phyloP scores from a whole-genome alignment of 2,888 invertebrate species.

The Fragum fragum region DNA sequence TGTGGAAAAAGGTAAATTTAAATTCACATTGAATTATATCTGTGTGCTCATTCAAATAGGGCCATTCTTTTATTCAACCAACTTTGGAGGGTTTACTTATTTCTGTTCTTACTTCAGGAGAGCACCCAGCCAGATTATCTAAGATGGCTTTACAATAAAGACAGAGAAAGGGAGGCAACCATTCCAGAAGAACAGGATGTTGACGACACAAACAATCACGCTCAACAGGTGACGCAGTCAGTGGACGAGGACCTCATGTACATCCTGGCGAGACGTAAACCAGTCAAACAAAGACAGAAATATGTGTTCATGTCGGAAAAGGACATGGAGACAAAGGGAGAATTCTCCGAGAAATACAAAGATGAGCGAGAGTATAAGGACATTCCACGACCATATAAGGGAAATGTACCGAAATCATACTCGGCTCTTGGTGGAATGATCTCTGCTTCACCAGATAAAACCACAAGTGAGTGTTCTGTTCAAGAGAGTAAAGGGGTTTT shows the following conservation, averaged over 20 bases:
- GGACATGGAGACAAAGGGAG: conserved; percentile 74
- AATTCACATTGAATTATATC: too few relatives aligned
- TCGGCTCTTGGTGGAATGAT: conserved; percentile 68
- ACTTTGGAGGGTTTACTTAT: too few relatives aligned
- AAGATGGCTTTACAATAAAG: conserved; percentile 65
- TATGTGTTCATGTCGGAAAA: conserved; percentile 82
- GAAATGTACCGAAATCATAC: conserved; percentile 67
- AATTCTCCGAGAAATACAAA: conserved; percentile 76
- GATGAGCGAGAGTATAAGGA: conserved; percentile 71
- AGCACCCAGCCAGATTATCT: conserved; percentile 72
- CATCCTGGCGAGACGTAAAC: conserved; percentile 60
- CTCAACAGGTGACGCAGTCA: conserved; percentile 51
- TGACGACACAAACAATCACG: background rate
- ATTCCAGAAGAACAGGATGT: conserved; percentile 39
- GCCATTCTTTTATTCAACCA: too few relatives aligned
- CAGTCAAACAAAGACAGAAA: conserved; percentile 64
- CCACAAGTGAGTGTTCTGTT: conserved; percentile 23
- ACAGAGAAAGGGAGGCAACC: conserved; percentile 39
- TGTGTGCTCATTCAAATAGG: too few relatives aligned
- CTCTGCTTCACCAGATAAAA: conserved; percentile 32
- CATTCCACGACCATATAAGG: conserved; percentile 69
- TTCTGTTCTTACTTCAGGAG: conserved; percentile 57
- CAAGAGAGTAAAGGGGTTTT: too few relatives aligned
- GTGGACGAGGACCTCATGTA: conserved; percentile 67
- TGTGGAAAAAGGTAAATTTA: too few relatives aligned